Base-by-base conservation (phyloP, 37 sponge, comb jelly and placozoan genomes). In the Spongilla lacustris region DNA sequence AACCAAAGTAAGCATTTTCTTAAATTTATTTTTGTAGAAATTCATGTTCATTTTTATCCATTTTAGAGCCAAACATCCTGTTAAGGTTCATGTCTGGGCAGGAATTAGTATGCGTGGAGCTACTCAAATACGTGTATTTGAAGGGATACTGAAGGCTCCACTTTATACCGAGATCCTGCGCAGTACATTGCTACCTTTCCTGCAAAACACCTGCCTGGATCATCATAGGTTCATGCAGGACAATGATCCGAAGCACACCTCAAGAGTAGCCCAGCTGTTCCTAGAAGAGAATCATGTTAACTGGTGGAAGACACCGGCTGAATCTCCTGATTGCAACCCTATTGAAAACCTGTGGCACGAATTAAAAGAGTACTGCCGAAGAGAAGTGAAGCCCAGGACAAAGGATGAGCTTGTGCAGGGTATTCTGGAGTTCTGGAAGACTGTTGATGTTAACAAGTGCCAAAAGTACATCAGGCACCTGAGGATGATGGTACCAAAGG, bases 11-110 rank as follows among this genome's bases (percentile, higher is more conserved):
- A 46, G 73, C 28, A 17, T 26, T 26, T 73, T 2, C 27, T 69
- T 28, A 8, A 69, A 27, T 69, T 69, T 69, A 11, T 69, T 28
- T n/a, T 69, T 27, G 27, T 28, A 12, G 34, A 24, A 34, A 26
- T 22, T 25, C 50, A 46, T n/a, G 41, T 46, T 28, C 69, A 32
- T 35, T 23, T 31, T 25, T 33, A 67, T 46, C 46, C 46, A 46
- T 46, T 46, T 46, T n/a, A 46, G 46, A 46, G 38, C 87, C n/a
- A 87, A 87, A 68, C 87, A 87, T 41, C 87, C 87, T 24, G 67
- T 80, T 29, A 87, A 87, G 72, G 81, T 87, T 22, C 87, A 87
- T 73, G 87, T 80, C 33, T 87, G 87, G 87, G 81, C 75, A 9
- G 87, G 81, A 80, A 81, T 81, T 66, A 87, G 87, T 34, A 41